Percentiles rank a stretch among this genome's conserved stretches.
phyloP scores from a whole-genome alignment of 2,888 invertebrate genomes.

The Drosophila flavopinicola region DNA sequence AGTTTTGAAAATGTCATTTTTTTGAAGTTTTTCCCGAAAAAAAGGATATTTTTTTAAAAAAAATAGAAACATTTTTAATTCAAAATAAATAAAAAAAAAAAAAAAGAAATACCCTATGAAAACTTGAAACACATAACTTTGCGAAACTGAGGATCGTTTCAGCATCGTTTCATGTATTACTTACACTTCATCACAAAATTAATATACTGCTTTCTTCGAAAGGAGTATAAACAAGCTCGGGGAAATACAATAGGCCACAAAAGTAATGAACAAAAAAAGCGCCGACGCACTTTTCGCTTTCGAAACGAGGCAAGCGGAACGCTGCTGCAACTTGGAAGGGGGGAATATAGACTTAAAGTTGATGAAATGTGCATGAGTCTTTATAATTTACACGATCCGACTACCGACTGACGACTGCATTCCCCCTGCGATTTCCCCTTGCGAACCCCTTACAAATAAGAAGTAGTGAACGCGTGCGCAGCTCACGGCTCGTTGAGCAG shows the following conservation, averaged over 20 bases:
- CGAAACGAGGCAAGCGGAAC: constrained; percentile 66
- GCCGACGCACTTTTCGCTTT: constrained; percentile 71
- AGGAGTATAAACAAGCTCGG: constrained; percentile 40
- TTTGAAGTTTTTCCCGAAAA: too few species aligned
- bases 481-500: constrained; percentile 56
- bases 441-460: constrained; percentile 3
- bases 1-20: too few species aligned
- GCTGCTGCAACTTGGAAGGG: constrained; percentile 17
- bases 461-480: constrained; percentile 42
- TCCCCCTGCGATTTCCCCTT: neutral
- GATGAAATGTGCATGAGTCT: constrained; percentile 73
- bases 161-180: too few species aligned
- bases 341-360: constrained; percentile 28
- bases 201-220: constrained; percentile 20
- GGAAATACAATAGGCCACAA: constrained; percentile 49
- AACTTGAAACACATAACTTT: too few species aligned
- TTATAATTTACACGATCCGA: constrained; percentile 61
- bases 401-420: constrained; percentile 4
- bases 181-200: too few species aligned
- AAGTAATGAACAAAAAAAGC: neutral
- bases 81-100: too few species aligned
- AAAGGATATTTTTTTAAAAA: too few species aligned
- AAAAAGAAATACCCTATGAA: too few species aligned
- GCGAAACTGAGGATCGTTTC: too few species aligned
- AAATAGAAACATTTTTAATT: too few species aligned